Percentiles rank a stretch among this genome's conserved stretches.
phyloP scores from a whole-genome alignment of 2,797 vertebrate genomes.

The Takifugu ocellatus region DNA sequence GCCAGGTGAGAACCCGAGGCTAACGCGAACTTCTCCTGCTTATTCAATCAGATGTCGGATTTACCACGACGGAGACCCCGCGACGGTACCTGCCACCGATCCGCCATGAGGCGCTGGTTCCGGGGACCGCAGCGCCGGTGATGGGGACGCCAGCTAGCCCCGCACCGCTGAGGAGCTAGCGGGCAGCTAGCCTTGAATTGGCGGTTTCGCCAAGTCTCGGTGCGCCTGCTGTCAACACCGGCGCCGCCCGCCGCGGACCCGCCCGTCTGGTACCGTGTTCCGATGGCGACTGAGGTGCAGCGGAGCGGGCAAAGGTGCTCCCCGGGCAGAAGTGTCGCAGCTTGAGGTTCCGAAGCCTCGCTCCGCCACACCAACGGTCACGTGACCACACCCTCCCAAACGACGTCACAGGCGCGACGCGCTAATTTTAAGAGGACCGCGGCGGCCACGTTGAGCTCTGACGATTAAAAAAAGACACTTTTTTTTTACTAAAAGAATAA shows the following conservation, averaged over 20 bases:
- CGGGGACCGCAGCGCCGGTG: neutral
- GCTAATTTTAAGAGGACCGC: neutral
- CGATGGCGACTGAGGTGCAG: neutral
- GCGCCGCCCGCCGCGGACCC: neutral
- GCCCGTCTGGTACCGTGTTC: neutral
- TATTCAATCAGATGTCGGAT: neutral
- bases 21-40: slow-evolving; percentile 19
- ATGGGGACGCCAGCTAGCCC: slow-evolving; percentile 17
- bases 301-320: neutral
- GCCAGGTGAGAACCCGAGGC: slow-evolving; percentile 29
- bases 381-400: slow-evolving; percentile 11
- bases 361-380: slow-evolving; percentile 33
- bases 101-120: neutral
- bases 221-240: slow-evolving; percentile 20
- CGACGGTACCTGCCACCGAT: no score
- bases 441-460: no score
- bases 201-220: slow-evolving; percentile 50
- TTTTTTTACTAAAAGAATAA: slow-evolving; percentile 95
- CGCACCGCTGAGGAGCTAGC: slow-evolving; percentile 37
- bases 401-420: slow-evolving; percentile 15
- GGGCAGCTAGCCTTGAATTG: slow-evolving; percentile 56
- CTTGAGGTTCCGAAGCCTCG: slow-evolving; percentile 18
- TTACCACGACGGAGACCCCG: neutral
- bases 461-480: neutral
- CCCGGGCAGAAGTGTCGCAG: neutral